Percentiles rank a stretch among this genome's conserved stretches.
phyloP scores from a whole-genome alignment of 2,888 invertebrate species.

The Drosophila trichaetosa region DNA sequence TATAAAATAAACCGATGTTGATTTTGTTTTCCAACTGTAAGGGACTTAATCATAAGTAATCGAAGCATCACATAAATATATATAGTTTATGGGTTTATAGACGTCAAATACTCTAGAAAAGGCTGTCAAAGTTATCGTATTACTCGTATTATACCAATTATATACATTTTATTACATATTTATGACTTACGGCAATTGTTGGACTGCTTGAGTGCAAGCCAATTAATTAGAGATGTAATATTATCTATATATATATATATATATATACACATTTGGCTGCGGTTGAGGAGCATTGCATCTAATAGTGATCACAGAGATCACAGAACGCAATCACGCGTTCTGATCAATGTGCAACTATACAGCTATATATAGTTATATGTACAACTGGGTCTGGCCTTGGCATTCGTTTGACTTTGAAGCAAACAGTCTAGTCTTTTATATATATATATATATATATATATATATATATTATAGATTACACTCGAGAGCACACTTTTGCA shows the following conservation, averaged over 20 bases:
- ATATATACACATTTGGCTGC: background rate
- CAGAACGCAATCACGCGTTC: constrained; percentile 50
- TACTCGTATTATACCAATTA: background rate
- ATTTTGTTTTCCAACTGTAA: background rate
- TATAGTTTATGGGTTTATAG: background rate
- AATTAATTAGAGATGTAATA: background rate
- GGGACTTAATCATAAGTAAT: background rate
- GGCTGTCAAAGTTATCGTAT: background rate
- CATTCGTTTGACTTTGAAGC: constrained; percentile 41
- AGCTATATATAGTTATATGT: background rate
- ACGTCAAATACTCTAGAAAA: background rate
- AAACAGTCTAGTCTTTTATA: background rate
- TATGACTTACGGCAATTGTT: background rate
- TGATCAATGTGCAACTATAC: constrained; percentile 46
- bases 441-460: constrained; percentile 1
- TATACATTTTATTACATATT: background rate
- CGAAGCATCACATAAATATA: background rate
- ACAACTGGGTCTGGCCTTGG: constrained; percentile 40
- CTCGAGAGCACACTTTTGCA: background rate
- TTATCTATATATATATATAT: background rate
- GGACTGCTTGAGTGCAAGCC: background rate
- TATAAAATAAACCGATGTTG: background rate
- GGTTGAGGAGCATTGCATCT: constrained; percentile 38
- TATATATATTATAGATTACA: constrained; percentile 3
- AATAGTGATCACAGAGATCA: constrained; percentile 37